Conservation (phyloP, 2,888 invertebrate genomes). For the Onchidella celtica region DNA sequence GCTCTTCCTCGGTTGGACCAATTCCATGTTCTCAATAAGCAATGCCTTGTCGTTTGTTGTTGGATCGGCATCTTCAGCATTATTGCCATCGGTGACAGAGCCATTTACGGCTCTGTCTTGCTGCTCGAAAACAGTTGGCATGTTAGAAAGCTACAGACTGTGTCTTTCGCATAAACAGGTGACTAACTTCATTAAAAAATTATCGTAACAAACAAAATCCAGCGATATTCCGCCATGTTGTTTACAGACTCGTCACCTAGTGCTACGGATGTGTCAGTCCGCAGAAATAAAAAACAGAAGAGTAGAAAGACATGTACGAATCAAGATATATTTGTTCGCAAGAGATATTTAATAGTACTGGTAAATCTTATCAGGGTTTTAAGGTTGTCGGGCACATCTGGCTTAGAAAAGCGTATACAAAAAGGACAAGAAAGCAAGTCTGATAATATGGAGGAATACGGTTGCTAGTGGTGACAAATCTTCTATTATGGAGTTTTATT, state of each 20-base stretch:
- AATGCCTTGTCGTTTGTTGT: constrained; percentile 42
- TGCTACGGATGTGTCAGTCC: not conserved
- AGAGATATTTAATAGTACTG: too few species aligned
- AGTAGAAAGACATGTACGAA: too few species aligned
- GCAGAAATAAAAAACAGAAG: not conserved
- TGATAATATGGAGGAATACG: not conserved
- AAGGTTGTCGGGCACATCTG: not conserved
- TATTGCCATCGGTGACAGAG: constrained; percentile 12
- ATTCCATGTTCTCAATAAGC: constrained; percentile 72
- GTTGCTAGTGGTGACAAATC: constrained; percentile 32
- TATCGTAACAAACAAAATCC: too few species aligned
- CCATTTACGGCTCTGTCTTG: constrained; percentile 45
- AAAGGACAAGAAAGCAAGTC: not conserved
- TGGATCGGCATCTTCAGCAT: not conserved
- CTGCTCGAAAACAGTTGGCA: constrained; percentile 53
- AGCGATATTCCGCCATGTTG: constrained; percentile 35
- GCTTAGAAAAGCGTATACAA: too few species aligned
- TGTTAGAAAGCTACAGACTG: constrained; percentile 11
- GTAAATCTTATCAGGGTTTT: not conserved
- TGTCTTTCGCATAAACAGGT: not conserved
- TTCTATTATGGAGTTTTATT: not conserved
- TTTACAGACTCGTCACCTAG: not conserved
- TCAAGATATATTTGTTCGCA: too few species aligned
- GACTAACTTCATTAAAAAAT: not conserved
- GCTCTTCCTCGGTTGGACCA: constrained; percentile 72